Evolutionary conservation across 1,140 invertebrate species (phyloP).

Genomic region (Scaptomyza graminum): DNA sequence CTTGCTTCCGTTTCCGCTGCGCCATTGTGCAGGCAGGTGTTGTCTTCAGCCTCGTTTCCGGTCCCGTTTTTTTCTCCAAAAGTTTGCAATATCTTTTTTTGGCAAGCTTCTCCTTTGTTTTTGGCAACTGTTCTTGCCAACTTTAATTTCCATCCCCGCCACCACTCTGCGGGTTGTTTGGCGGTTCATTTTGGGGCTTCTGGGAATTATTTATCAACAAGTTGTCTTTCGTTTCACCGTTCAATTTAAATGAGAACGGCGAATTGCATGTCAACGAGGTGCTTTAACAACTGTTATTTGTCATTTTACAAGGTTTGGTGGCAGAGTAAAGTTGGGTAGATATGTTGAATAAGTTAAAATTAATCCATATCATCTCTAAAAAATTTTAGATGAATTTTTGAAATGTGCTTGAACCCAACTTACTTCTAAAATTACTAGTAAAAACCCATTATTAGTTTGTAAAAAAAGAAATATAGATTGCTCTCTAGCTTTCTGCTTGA

Average conservation of each 20-base stretch:
- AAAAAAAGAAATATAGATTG: slow-evolving; percentile 7
- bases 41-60: slow-evolving; percentile 31
- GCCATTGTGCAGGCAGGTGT: slow-evolving; percentile 75
- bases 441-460: neutral
- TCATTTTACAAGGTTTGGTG: slow-evolving; percentile 15
- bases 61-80: neutral
- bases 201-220: slow-evolving; percentile 45
- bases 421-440: neutral
- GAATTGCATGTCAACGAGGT: slow-evolving; percentile 30
- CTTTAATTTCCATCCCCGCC: neutral
- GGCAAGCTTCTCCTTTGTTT: slow-evolving; percentile 22
- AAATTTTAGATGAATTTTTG: too few species aligned
- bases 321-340: neutral
- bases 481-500: slow-evolving; percentile 9
- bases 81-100: slow-evolving; percentile 22
- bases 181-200: slow-evolving; percentile 18
- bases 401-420: too few species aligned
- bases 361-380: too few species aligned
- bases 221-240: slow-evolving; percentile 37
- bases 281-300: slow-evolving; percentile 18
- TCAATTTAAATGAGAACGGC: slow-evolving; percentile 34
- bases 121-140: slow-evolving; percentile 24
- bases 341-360: neutral
- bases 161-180: neutral
- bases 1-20: slow-evolving; percentile 83